Evolutionary conservation across 1,140 invertebrate genomes (phyloP).

Genomic region (Chlorops oryzae): DNA sequence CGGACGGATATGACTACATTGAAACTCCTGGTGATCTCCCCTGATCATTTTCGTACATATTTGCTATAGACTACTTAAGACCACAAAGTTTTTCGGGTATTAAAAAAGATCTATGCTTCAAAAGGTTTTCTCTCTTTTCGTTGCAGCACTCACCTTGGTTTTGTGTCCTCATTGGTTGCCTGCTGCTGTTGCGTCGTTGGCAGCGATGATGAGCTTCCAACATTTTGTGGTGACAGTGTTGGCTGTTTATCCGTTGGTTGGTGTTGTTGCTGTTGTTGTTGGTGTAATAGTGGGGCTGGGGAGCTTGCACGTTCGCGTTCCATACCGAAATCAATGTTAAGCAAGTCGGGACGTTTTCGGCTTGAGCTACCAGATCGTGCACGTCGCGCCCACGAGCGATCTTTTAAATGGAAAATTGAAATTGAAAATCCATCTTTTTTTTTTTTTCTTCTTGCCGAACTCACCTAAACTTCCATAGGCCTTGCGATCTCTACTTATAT

Average conservation of each 20-base stretch:
- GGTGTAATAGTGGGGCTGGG: slow-evolving; percentile 55
- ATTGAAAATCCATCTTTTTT: not conserved
- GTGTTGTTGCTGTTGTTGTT: slow-evolving; percentile 32
- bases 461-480: slow-evolving; percentile 76
- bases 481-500: slow-evolving; percentile 68
- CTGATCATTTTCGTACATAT: no score
- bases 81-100: no score
- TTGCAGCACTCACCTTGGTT: slow-evolving; percentile 51
- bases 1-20: no score
- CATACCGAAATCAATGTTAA: slow-evolving; percentile 62
- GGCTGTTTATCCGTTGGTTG: slow-evolving; percentile 33
- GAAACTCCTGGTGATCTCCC: no score
- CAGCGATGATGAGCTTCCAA: no score
- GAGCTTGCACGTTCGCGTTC: slow-evolving; percentile 69
- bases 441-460: slow-evolving; percentile 7
- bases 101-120: no score
- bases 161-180: slow-evolving; percentile 48
- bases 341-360: slow-evolving; percentile 60
- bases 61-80: no score
- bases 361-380: slow-evolving; percentile 62
- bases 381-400: slow-evolving; percentile 80
- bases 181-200: slow-evolving; percentile 18
- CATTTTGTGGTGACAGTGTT: no score
- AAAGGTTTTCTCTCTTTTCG: no score
- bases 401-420: slow-evolving; percentile 45